Conservation (phyloP, 1,140 invertebrate species). For the Drosophila truncata region DNA sequence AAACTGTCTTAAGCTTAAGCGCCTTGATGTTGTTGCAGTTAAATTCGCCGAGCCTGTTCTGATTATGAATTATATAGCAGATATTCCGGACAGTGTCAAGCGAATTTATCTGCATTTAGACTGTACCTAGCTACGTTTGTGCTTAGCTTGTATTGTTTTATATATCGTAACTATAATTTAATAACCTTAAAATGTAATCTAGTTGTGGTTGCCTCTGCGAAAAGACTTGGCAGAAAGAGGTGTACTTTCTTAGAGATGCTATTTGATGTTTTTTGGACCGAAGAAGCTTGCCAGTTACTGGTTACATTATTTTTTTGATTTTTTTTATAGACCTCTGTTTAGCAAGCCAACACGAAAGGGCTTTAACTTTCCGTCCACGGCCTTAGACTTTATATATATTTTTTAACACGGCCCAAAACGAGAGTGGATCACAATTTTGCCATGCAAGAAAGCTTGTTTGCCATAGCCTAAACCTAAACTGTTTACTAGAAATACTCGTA, state of each 20-base stretch:
- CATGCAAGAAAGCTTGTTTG: constrained; percentile 51
- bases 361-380: constrained; percentile 71
- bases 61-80: neutral
- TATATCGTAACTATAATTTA: constrained; percentile 28
- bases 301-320: constrained; percentile 3
- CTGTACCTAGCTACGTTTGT: constrained; percentile 29
- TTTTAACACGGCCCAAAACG: constrained; percentile 6
- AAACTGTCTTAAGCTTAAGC: constrained; percentile 43
- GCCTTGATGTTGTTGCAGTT: constrained; percentile 34
- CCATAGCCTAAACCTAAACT: constrained; percentile 55
- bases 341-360: constrained; percentile 29
- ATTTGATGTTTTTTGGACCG: constrained; percentile 17
- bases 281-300: constrained; percentile 36
- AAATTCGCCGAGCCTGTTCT: neutral
- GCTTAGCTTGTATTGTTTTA: constrained; percentile 34
- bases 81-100: neutral
- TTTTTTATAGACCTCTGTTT: constrained; percentile 21
- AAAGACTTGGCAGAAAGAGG: constrained; percentile 58
- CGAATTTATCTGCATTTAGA: constrained; percentile 8
- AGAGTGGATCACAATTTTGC: constrained; percentile 53
- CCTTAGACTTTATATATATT: constrained; percentile 28
- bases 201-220: constrained; percentile 20
- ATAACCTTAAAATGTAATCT: constrained; percentile 47
- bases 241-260: constrained; percentile 45
- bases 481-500: constrained; percentile 23